A percentile compares a stretch with the other conserved stretches of the same genome.
These are phyloP conservation scores for Alcis repandata DNA, from an alignment of 2,888 invertebrate species.

Conservation along the genomic window DNA sequence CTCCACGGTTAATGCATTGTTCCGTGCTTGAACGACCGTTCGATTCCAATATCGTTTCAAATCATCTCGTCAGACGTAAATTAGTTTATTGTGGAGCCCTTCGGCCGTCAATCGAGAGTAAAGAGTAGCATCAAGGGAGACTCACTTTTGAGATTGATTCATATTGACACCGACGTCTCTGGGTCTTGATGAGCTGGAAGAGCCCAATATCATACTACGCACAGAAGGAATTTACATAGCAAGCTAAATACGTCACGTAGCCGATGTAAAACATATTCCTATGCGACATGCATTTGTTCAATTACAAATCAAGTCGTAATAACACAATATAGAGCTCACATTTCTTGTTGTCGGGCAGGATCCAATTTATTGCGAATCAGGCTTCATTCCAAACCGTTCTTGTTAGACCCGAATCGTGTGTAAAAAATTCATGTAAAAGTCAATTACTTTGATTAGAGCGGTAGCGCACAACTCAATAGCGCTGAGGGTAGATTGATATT, in stretches of 20 bases:
- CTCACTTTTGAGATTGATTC: not conserved
- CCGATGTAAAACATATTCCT: no score
- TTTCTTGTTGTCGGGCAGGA: not conserved
- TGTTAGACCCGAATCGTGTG: not conserved
- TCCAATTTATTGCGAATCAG: not conserved
- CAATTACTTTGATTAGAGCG: constrained; percentile 42
- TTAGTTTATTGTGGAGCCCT: constrained; percentile 15
- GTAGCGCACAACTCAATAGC: constrained; percentile 17
- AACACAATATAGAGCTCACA: no score
- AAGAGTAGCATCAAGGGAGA: not conserved
- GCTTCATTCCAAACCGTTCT: not conserved
- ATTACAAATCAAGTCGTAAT: no score
- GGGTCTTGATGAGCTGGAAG: not conserved
- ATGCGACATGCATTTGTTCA: not conserved
- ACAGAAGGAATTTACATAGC: no score
- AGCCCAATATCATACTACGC: no score
- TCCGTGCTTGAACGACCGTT: constrained; percentile 16
- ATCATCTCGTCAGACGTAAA: constrained; percentile 12
- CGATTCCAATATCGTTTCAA: constrained; percentile 10
- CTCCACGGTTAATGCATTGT: constrained; percentile 25
- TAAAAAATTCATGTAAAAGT: constrained; percentile 24
- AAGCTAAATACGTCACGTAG: no score
- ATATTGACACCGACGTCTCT: not conserved
- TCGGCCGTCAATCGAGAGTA: constrained; percentile 4
- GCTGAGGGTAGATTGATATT: constrained; percentile 34